A percentile compares a stretch with the other conserved stretches of the same genome.
phyloP scores from a whole-genome alignment of 2,113 vertebrate genomes.

The Passer montanus region DNA sequence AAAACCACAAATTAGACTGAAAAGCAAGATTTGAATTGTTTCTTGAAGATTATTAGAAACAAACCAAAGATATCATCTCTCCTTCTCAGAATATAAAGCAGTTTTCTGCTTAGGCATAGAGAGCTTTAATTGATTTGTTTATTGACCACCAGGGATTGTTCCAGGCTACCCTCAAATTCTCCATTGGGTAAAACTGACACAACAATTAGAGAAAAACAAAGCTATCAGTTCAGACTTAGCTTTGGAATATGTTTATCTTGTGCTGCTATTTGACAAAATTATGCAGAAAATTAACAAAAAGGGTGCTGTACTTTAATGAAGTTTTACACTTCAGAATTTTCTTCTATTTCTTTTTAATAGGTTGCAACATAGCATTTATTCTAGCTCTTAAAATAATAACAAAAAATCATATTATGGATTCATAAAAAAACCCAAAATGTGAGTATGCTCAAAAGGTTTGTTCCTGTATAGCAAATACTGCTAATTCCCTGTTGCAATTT shows the following conservation, averaged over 20 bases:
- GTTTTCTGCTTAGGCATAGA: background rate
- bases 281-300: background rate
- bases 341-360: background rate
- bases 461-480: background rate
- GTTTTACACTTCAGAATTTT: background rate
- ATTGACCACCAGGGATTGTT: background rate
- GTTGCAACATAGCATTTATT: background rate
- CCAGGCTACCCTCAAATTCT: background rate
- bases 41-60: background rate
- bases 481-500: background rate
- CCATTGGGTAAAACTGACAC: background rate
- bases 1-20: background rate
- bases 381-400: background rate
- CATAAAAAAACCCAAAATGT: accelerated
- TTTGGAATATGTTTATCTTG: background rate
- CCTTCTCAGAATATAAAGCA: accelerated
- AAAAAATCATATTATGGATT: background rate
- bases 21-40: background rate
- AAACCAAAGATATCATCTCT: background rate
- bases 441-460: background rate
- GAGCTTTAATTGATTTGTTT: background rate
- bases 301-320: background rate
- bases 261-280: background rate
- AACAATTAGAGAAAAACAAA: background rate
- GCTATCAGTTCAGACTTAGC: background rate